phyloP scores from a whole-genome alignment of 2,888 invertebrate genomes.

The Dryocosmus kuriphilus region DNA sequence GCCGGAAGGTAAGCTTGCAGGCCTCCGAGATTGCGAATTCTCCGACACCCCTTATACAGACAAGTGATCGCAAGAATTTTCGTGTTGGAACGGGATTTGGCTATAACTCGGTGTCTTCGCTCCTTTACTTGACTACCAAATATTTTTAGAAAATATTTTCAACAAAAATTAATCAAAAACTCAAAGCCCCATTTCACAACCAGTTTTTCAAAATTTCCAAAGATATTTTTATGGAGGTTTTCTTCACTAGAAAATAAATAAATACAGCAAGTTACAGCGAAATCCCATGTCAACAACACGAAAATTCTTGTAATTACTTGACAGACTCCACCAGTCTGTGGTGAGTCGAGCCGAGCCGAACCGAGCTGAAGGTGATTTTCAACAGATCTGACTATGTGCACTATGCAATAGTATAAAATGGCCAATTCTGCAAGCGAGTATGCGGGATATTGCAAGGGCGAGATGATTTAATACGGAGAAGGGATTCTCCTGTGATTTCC shows the following conservation, averaged over 20 bases:
- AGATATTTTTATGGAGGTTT: too few species aligned
- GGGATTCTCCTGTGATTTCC: constrained; percentile 58
- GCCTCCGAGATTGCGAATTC: constrained; percentile 33
- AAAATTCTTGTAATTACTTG: too few species aligned
- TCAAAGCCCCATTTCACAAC: too few species aligned
- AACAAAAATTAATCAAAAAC: too few species aligned
- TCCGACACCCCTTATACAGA: constrained; percentile 32
- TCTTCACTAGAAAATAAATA: too few species aligned
- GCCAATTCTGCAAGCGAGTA: constrained; percentile 9
- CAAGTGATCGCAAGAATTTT: constrained; percentile 1
- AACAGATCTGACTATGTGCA: not conserved
- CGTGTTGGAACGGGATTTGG: too few species aligned
- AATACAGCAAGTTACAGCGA: too few species aligned
- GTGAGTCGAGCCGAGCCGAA: constrained; percentile 9
- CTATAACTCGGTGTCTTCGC: too few species aligned
- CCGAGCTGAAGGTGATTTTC: constrained; percentile 16
- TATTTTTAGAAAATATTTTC: too few species aligned
- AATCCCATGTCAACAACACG: too few species aligned
- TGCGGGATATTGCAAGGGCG: constrained; percentile 18
- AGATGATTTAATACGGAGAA: constrained; percentile 40
- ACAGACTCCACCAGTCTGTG: constrained; percentile 1
- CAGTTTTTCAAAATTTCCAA: too few species aligned
- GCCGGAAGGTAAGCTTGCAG: constrained; percentile 37
- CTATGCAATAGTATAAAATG: not conserved
- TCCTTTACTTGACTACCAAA: too few species aligned